A percentile compares a stretch with the other conserved stretches of the same genome.
Conservation (phyloP, 2,888 invertebrate species). For the Drosophila leonis region DNA sequence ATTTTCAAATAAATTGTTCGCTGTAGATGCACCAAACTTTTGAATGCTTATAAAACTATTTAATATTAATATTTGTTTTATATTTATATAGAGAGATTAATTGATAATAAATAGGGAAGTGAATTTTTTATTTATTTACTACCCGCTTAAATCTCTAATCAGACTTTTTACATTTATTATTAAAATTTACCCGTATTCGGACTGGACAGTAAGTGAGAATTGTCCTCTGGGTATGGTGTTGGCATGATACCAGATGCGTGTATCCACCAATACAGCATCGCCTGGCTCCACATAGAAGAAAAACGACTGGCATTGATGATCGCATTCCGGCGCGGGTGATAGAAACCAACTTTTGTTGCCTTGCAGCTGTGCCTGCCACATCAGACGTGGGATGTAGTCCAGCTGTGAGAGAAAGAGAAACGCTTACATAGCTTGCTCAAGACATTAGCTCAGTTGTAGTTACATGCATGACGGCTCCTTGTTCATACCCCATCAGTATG, state of each 20-base stretch:
- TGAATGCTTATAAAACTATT: background rate
- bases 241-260: constrained; percentile 96
- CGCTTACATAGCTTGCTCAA: background rate
- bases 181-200: constrained; percentile 92
- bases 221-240: constrained; percentile 92
- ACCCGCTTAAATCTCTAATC: constrained; percentile 4
- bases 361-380: constrained; percentile 96
- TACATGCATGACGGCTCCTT: constrained; percentile 96
- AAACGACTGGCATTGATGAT: constrained; percentile 90
- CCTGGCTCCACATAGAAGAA: constrained; percentile 93
- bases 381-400: constrained; percentile 95
- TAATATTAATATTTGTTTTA: background rate
- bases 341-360: constrained; percentile 95
- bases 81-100: background rate
- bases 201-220: constrained; percentile 95
- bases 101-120: background rate
- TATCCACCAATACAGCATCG: constrained; percentile 95
- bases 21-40: background rate
- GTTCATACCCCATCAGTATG: constrained; percentile 96
- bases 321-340: constrained; percentile 95
- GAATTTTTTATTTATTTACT: constrained; percentile 31
- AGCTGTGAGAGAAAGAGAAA: constrained; percentile 87
- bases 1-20: background rate
- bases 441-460: constrained; percentile 66
- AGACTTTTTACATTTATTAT: constrained; percentile 3